These are phyloP conservation scores for Bimastos eiseni DNA, from an alignment of 2,888 invertebrate species.

Conservation along the genomic window DNA sequence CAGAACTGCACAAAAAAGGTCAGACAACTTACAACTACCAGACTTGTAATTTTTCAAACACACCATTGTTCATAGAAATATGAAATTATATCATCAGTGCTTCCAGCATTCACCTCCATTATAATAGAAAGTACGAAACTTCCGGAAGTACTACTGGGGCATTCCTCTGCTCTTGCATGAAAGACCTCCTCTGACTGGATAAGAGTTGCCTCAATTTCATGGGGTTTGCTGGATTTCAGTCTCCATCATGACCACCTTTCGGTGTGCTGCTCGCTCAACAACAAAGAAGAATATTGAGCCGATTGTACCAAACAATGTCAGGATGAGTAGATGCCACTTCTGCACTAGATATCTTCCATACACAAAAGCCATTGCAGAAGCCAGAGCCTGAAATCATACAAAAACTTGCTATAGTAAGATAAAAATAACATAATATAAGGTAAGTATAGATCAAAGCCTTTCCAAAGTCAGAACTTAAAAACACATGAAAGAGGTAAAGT, in stretches of 20 bases:
- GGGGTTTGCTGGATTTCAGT: neutral
- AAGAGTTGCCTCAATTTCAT: neutral
- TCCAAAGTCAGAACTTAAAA: neutral
- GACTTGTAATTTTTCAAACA: neutral
- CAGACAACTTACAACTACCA: neutral
- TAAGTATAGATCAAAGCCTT: neutral
- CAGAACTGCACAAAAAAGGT: neutral
- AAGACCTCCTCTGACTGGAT: neutral
- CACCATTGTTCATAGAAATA: neutral
- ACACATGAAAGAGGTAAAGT: no score
- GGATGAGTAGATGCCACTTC: constrained; percentile 63
- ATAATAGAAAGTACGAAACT: neutral
- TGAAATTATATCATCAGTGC: neutral
- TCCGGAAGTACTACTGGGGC: neutral
- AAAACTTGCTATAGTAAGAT: neutral
- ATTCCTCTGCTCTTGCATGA: neutral
- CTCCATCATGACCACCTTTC: neutral
- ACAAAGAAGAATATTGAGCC: constrained; percentile 54
- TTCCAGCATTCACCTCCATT: neutral
- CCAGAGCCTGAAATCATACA: constrained; percentile 57
- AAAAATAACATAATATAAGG: neutral
- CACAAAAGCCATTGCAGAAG: constrained; percentile 63
- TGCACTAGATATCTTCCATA: constrained; percentile 61
- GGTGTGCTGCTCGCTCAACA: constrained; percentile 48
- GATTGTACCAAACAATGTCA: constrained; percentile 52